Evolutionary conservation across 2,888 invertebrate species (phyloP).

Genomic region (Seladonia tumulorum): DNA sequence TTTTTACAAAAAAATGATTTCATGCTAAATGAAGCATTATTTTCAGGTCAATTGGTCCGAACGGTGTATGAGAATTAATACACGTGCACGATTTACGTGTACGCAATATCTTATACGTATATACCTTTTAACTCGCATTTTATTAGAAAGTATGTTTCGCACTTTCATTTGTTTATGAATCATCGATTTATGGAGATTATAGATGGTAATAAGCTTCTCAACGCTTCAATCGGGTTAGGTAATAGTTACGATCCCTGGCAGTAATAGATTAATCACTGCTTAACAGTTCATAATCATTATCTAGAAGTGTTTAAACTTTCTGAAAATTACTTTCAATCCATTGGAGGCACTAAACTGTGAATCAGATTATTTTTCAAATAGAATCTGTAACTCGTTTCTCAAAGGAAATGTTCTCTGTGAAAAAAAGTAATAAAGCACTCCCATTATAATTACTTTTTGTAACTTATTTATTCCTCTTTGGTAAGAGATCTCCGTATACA

Average conservation of each 20-base stretch:
- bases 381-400: background rate
- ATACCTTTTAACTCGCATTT: background rate
- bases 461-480: constrained; percentile 7
- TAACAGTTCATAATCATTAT: background rate
- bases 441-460: constrained; percentile 8
- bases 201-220: background rate
- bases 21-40: background rate
- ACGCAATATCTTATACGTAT: no score
- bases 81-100: no score
- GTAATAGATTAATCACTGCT: background rate
- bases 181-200: background rate
- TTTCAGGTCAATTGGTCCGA: no score
- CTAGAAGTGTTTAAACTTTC: background rate
- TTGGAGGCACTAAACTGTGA: background rate
- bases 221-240: background rate
- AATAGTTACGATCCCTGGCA: background rate
- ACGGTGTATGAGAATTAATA: no score
- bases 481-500: background rate
- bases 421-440: background rate
- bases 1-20: background rate
- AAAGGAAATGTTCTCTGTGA: constrained; percentile 1
- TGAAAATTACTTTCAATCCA: background rate
- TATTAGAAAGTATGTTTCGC: background rate
- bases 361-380: background rate
- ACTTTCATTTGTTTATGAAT: constrained; percentile 1